A percentile compares a stretch with the other conserved stretches of the same genome.
Conservation (phyloP, 2,797 vertebrate species). For the Galago senegalensis region DNA sequence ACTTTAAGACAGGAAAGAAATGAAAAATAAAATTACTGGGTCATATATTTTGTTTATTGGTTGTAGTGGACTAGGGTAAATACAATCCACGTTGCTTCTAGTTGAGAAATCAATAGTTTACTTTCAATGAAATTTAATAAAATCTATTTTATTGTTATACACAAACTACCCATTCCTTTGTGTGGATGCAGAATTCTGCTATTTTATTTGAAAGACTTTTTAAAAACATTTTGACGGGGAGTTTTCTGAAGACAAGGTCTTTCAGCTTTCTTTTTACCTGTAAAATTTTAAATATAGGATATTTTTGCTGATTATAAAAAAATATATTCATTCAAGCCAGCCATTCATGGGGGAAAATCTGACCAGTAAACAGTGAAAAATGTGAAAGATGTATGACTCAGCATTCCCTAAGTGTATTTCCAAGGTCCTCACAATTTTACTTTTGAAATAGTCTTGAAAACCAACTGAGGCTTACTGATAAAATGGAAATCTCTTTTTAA, state of each 20-base stretch:
- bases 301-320: not conserved
- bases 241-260: not conserved
- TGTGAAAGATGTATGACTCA: not conserved
- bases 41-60: not conserved
- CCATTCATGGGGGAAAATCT: not conserved
- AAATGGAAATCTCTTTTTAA: not conserved
- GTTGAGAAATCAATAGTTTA: not conserved
- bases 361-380: not conserved
- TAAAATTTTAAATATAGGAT: not conserved
- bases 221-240: not conserved
- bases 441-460: constrained; percentile 15
- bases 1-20: not conserved
- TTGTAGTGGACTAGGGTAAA: not conserved
- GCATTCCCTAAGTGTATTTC: not conserved
- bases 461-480: not conserved
- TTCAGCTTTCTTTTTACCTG: not conserved
- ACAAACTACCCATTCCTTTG: not conserved
- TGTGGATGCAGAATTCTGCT: not conserved
- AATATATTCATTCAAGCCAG: not conserved
- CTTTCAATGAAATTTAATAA: constrained; percentile 27
- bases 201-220: not conserved
- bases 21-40: not conserved
- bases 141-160: not conserved
- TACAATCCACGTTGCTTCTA: not conserved
- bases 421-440: not conserved